A percentile compares a stretch with the other conserved stretches of the same genome.
These are phyloP conservation scores for Schizaphis graminum DNA, from an alignment of 2,888 invertebrate genomes.

Conservation along the genomic window DNA sequence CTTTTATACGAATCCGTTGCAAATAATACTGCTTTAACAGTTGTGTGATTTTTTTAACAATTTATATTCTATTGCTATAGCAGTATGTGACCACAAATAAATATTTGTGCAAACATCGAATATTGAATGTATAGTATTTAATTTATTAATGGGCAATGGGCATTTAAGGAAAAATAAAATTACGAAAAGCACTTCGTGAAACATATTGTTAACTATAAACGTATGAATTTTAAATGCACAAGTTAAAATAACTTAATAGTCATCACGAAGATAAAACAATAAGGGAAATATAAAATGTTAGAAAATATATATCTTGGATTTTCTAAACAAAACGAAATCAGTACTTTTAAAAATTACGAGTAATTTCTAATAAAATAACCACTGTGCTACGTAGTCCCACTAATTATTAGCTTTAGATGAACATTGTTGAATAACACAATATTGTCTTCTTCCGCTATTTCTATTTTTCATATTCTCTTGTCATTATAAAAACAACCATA, in stretches of 20 bases:
- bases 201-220: not conserved
- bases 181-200: too few species aligned
- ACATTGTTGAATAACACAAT: conserved; percentile 38
- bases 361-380: not conserved
- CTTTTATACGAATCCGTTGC: not conserved
- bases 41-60: not conserved
- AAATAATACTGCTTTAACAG: not conserved
- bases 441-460: conserved; percentile 15
- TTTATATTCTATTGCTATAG: not conserved
- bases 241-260: not conserved
- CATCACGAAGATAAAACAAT: not conserved
- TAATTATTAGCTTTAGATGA: conserved; percentile 5
- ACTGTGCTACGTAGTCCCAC: not conserved
- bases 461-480: not conserved
- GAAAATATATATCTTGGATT: not conserved
- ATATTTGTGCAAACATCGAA: not conserved
- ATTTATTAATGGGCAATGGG: not conserved
- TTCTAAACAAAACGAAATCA: not conserved
- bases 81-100: not conserved
- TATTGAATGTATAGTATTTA: not conserved
- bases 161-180: not conserved
- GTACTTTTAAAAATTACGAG: not conserved
- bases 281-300: not conserved
- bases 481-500: not conserved
- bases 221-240: not conserved